Conservation (phyloP, 2,888 invertebrate genomes). For the Cephonodes hylas region DNA sequence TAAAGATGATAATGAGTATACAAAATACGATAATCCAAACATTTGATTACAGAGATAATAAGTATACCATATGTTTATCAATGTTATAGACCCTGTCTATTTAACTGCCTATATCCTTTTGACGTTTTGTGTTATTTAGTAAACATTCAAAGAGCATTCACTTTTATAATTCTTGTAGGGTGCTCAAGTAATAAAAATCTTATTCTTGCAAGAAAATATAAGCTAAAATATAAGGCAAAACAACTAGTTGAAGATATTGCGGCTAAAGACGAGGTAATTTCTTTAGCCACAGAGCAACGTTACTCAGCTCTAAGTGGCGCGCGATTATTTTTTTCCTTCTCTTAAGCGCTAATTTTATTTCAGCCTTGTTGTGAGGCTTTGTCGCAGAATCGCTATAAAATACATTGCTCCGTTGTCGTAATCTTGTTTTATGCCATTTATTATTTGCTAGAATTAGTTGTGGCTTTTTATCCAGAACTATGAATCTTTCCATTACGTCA, state of each 20-base stretch:
- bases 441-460: background rate
- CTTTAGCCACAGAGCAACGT: constrained; percentile 4
- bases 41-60: too few species aligned
- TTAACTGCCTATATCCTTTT: too few species aligned
- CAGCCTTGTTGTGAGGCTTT: background rate
- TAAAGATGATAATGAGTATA: too few species aligned
- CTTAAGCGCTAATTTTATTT: constrained; percentile 1
- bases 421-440: background rate
- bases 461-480: background rate
- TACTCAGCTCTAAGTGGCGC: constrained; percentile 1
- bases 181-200: background rate
- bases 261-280: background rate
- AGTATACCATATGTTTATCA: too few species aligned
- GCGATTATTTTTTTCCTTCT: background rate
- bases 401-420: background rate
- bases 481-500: too few species aligned
- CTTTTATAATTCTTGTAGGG: too few species aligned
- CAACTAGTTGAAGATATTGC: background rate
- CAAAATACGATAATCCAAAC: too few species aligned
- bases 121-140: too few species aligned
- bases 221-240: background rate
- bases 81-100: too few species aligned
- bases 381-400: background rate
- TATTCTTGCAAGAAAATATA: background rate
- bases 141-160: too few species aligned